Percentiles rank a stretch among this genome's conserved stretches.
These are phyloP conservation scores for Mesorhabditis sp. DNA, from an alignment of 2,888 invertebrate genomes.

Conservation along the genomic window DNA sequence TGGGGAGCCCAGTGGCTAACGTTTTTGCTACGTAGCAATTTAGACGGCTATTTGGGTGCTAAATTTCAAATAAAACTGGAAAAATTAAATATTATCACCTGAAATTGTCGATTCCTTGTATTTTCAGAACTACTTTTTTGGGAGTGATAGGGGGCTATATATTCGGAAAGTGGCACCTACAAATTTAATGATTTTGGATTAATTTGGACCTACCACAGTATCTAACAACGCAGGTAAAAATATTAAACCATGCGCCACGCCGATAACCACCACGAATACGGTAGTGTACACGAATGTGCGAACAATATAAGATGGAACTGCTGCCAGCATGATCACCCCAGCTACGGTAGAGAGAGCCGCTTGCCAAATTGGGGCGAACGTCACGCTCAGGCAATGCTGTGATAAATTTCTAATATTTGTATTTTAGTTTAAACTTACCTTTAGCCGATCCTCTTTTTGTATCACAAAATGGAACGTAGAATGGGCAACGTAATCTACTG, in stretches of 20 bases:
- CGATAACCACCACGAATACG: constrained; percentile 48
- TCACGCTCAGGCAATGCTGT: constrained; percentile 44
- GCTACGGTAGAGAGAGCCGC: constrained; percentile 50
- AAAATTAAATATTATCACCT: neutral
- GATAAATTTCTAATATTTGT: constrained; percentile 12
- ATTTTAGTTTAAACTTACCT: constrained; percentile 22
- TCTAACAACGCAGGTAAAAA: constrained; percentile 51
- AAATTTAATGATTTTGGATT: neutral
- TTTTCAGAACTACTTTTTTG: neutral
- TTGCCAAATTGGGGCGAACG: constrained; percentile 50
- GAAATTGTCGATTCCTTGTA: neutral
- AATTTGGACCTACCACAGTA: constrained; percentile 30
- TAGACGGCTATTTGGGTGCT: neutral
- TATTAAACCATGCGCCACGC: constrained; percentile 47
- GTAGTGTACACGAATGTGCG: constrained; percentile 54
- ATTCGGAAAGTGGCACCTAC: neutral
- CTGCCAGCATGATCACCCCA: constrained; percentile 44
- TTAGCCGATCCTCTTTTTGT: constrained; percentile 38
- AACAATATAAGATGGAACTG: constrained; percentile 52
- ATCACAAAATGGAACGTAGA: constrained; percentile 52
- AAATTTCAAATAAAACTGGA: neutral
- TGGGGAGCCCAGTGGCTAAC: no score
- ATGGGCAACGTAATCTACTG: constrained; percentile 54
- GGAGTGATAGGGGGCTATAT: neutral
- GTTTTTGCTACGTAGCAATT: neutral